Conservation (phyloP, 2,113 vertebrate species). For the Bubo blakistoni region DNA sequence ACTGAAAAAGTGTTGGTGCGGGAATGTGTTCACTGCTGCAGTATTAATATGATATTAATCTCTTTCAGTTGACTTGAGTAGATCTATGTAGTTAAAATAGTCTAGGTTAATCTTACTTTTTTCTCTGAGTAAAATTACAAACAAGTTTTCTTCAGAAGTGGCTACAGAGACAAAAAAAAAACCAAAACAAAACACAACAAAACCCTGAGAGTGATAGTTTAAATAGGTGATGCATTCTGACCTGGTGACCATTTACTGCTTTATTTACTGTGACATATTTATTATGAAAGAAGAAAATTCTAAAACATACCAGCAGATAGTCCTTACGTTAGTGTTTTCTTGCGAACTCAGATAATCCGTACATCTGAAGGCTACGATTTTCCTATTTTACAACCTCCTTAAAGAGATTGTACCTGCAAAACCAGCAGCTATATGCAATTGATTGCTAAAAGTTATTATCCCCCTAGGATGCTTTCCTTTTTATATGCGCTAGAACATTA, state of each 20-base stretch:
- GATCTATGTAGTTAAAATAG: not conserved
- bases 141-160: not conserved
- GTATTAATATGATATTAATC: not conserved
- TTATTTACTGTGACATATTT: not conserved
- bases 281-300: not conserved
- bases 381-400: constrained; percentile 29
- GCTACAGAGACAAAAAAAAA: not conserved
- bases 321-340: not conserved
- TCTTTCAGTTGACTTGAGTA: not conserved
- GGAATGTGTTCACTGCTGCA: not conserved
- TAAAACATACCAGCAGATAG: not conserved
- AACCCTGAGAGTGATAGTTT: not conserved
- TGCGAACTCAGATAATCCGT: not conserved
- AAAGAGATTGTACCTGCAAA: constrained; percentile 32
- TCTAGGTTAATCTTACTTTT: not conserved
- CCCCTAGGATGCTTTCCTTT: constrained; percentile 54
- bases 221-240: not conserved
- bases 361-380: not conserved
- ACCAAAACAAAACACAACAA: fast-evolving
- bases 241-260: not conserved
- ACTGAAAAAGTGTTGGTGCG: not conserved
- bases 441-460: constrained; percentile 63
- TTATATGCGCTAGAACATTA: constrained; percentile 32
- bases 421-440: constrained; percentile 42
- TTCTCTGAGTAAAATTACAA: not conserved